phyloP scores from a whole-genome alignment of 2,797 vertebrate genomes.

The Pogoniulus pusillus region DNA sequence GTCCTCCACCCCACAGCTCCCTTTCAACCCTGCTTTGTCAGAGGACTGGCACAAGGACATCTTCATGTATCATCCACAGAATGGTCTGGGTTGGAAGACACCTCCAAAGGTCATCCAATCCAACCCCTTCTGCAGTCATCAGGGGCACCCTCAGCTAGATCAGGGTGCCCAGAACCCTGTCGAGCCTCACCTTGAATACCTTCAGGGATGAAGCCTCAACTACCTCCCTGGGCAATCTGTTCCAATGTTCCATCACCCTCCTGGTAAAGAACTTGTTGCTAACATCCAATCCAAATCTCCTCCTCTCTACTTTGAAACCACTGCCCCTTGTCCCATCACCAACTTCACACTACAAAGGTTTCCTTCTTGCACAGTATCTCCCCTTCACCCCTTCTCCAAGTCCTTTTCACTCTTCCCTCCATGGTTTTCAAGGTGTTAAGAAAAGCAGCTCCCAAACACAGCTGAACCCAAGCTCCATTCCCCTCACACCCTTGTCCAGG shows the following conservation, averaged over 20 bases:
- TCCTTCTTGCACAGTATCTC: not conserved
- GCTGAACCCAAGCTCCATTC: not conserved
- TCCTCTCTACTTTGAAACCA: no score
- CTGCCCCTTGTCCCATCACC: not conserved
- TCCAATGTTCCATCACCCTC: no score
- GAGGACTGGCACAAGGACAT: not conserved
- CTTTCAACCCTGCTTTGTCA: not conserved
- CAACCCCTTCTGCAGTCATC: no score
- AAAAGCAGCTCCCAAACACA: not conserved
- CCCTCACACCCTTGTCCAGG: fast-evolving
- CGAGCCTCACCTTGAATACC: no score
- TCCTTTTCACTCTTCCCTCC: not conserved
- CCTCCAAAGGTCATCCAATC: no score
- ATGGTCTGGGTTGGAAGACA: no score
- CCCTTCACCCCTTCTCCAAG: not conserved
- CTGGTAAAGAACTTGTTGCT: no score
- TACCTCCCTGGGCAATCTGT: no score
- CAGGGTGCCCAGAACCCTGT: no score
- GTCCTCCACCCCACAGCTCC: not conserved
- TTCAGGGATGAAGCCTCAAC: no score
- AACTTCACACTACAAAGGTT: not conserved
- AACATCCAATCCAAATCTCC: no score
- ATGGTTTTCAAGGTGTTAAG: fast-evolving
- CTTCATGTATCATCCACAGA: fast-evolving
- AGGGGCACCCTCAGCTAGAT: no score